Base-by-base conservation (phyloP, 2,113 vertebrate genomes). In the Montifringilla adamsi region DNA sequence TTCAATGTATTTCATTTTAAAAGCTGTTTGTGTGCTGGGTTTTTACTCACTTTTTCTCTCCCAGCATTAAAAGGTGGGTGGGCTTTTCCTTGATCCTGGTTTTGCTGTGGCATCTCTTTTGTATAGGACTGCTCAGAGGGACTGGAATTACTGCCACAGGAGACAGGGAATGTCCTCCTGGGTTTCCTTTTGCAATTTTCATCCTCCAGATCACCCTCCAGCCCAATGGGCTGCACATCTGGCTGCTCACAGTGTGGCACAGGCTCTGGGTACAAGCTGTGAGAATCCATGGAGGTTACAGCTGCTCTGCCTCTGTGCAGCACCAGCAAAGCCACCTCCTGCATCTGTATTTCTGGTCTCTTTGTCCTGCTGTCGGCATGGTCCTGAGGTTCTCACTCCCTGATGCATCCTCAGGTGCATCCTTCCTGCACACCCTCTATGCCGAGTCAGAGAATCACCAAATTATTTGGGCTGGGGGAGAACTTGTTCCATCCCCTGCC, bases 141-240 rank as follows among this genome's bases (percentile, higher is more conserved):
- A 15, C 33, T 67, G 62, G 46, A 49, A 28, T 27, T 33, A 24
- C 33, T 14, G 66, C 16, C 60, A 35, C 19, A 41, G 66, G 69
- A 39, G 27, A 44, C 26, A 33, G 53, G 41, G 49, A 56, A 30
- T 56, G 59, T 5, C 24, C 26, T 22, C 18, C 27, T 7, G 13
- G 11, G 41, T 52, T 74, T 89, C 21, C 23, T 75, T 26, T 9
- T 6, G n/a, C 37, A 24, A 24, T 81, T 78, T 78, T 33, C 46
- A 78, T 53, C 35, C 5, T 62, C 56, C 35, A 56, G 58, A 60
- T 31, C 43, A 44, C 26, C 35, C 47, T 52, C 47, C 37, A 77
- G 30, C 44, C 33, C 74, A 39, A 3, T 0, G 6, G 15, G n/a
- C 18, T 0, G 2, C 30, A 18, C 0, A 6, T 21, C 56, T 63